Evolutionary conservation across 1,140 invertebrate genomes (phyloP).

Genomic region (Phymastichus coffea): DNA sequence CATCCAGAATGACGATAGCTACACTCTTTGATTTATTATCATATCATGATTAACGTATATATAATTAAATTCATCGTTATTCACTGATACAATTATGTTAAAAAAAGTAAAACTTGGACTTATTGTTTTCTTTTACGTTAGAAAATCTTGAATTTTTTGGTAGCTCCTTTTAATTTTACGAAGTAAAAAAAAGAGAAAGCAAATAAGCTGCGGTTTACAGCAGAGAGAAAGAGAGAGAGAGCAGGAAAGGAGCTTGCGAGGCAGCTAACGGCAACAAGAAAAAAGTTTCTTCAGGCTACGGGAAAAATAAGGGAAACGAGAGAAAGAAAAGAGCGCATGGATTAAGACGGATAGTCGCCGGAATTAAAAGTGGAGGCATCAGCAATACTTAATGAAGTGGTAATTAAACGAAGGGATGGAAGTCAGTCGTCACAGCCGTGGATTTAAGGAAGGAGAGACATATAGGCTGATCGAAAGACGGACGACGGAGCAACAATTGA

Average conservation of each 20-base stretch:
- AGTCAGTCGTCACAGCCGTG: not conserved
- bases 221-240: not conserved
- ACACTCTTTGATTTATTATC: too few relatives aligned
- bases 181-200: not conserved
- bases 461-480: not conserved
- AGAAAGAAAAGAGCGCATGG: not conserved
- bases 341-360: constrained; percentile 14
- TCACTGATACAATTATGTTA: too few relatives aligned
- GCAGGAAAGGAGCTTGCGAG: not conserved
- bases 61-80: too few relatives aligned
- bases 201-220: not conserved
- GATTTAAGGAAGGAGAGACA: not conserved
- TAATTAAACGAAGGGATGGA: constrained; percentile 6
- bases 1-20: too few relatives aligned
- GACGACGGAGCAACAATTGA: constrained; percentile 4
- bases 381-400: constrained; percentile 20
- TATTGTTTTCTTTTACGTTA: too few relatives aligned
- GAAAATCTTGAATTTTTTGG: too few relatives aligned
- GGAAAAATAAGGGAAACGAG: not conserved
- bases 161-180: too few relatives aligned
- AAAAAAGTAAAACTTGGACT: too few relatives aligned
- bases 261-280: not conserved
- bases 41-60: too few relatives aligned
- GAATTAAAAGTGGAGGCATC: constrained; percentile 16
- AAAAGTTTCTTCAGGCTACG: not conserved